A percentile compares a stretch with the other conserved stretches of the same genome.
Conservation (phyloP, 2,113 vertebrate genomes). For the Gila orcuttii region DNA sequence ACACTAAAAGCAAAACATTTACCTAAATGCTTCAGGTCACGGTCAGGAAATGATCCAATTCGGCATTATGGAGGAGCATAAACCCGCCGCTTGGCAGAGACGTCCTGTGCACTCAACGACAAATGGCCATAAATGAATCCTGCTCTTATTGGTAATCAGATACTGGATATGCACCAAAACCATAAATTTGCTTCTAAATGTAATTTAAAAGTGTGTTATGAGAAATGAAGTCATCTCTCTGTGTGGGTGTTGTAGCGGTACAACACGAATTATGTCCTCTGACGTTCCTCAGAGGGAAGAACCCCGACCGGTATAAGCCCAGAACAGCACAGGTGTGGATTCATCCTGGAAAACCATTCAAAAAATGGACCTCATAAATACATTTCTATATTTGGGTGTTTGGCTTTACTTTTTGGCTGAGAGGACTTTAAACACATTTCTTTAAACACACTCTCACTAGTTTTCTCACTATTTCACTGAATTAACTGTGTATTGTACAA, state of each 20-base stretch:
- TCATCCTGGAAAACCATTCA: neutral
- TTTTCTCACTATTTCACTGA: too few relatives aligned
- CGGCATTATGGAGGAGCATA: constrained; percentile 18
- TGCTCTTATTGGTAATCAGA: constrained; percentile 34
- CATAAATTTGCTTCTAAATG: constrained; percentile 35
- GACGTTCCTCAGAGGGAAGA: neutral
- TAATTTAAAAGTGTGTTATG: constrained; percentile 38
- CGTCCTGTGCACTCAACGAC: constrained; percentile 32
- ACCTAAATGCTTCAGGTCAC: constrained; percentile 31
- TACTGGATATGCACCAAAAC: constrained; percentile 14
- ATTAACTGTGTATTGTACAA: too few relatives aligned
- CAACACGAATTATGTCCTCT: neutral
- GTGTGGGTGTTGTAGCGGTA: neutral
- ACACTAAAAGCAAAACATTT: constrained; percentile 31
- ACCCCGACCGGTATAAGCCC: neutral
- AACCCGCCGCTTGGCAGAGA: neutral
- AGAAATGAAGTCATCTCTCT: constrained; percentile 35
- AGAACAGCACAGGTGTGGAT: neutral
- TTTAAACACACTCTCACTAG: neutral
- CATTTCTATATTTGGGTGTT: neutral
- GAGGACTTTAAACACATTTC: neutral
- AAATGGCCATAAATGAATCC: constrained; percentile 33
- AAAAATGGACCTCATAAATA: neutral
- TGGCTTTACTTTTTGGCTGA: neutral
- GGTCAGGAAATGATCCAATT: constrained; percentile 31